Evolutionary conservation across 2,888 invertebrate species (phyloP).

Genomic region (Ditylenchus weischeri): DNA sequence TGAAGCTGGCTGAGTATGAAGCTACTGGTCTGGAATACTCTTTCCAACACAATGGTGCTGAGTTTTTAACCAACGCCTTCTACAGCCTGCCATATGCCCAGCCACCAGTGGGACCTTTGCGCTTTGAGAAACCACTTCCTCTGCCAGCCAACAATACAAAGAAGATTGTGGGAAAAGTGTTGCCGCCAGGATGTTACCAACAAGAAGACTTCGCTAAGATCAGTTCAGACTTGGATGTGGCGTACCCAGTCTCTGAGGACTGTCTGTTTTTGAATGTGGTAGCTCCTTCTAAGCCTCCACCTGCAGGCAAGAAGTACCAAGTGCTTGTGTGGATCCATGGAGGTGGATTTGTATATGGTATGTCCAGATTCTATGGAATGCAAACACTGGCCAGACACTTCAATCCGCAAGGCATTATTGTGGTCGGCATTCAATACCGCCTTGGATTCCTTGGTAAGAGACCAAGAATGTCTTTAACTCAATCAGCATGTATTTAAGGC

Average conservation of each 20-base stretch:
- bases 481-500: neutral
- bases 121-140: conserved; percentile 33
- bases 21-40: neutral
- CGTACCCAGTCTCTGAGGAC: conserved; percentile 68
- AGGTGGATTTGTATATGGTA: conserved; percentile 81
- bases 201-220: neutral
- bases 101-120: conserved; percentile 43
- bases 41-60: conserved; percentile 2
- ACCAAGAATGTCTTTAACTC: too few species aligned
- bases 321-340: conserved; percentile 71
- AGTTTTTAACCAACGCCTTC: conserved; percentile 21
- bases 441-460: conserved; percentile 76
- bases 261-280: conserved; percentile 85
- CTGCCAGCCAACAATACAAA: conserved; percentile 1
- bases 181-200: conserved; percentile 4
- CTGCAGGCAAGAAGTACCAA: neutral
- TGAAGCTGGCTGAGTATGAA: neutral
- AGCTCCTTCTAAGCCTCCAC: conserved; percentile 2
- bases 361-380: conserved; percentile 44
- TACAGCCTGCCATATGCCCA: conserved; percentile 44
- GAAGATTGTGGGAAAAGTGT: conserved; percentile 35
- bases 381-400: conserved; percentile 39
- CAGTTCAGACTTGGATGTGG: neutral
- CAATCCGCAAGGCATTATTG: conserved; percentile 74
- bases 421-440: conserved; percentile 87